Conservation (phyloP, 35 echinoderm and acorn worm genomes). For the Apostichopus japonicus region DNA sequence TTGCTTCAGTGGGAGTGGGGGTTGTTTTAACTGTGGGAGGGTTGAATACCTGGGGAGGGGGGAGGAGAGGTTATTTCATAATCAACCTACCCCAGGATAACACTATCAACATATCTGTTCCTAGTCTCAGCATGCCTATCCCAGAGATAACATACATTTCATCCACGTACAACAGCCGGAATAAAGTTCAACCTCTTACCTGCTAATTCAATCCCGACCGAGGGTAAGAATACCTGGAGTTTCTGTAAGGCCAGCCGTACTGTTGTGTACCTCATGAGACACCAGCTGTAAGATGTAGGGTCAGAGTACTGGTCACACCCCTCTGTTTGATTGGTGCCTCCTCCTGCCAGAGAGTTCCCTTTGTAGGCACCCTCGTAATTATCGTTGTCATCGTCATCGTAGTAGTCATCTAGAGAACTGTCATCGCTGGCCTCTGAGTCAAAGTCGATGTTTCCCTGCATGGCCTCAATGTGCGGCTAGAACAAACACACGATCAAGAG, state of each 20-base stretch:
- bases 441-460: slow-evolving; percentile 77
- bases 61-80: too few relatives aligned
- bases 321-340: background rate
- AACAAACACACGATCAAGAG: background rate
- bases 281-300: slow-evolving; percentile 94
- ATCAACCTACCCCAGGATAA: too few relatives aligned
- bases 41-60: too few relatives aligned
- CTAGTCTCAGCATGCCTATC: too few relatives aligned
- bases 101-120: too few relatives aligned
- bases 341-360: slow-evolving; percentile 49
- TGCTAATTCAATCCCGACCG: slow-evolving; percentile 90
- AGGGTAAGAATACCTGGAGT: slow-evolving; percentile 70
- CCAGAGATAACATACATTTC: too few relatives aligned
- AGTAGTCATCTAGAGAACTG: slow-evolving; percentile 71
- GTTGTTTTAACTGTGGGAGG: too few relatives aligned
- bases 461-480: slow-evolving; percentile 82
- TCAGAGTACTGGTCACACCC: slow-evolving; percentile 68
- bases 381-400: slow-evolving; percentile 75
- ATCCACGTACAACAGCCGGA: too few relatives aligned
- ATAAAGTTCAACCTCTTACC: background rate
- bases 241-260: slow-evolving; percentile 80
- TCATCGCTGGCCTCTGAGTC: slow-evolving; percentile 91
- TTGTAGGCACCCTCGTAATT: slow-evolving; percentile 20
- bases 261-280: slow-evolving; percentile 87
- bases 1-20: too few relatives aligned